Evolutionary conservation across 2,888 invertebrate genomes (phyloP), one percentile per base, ranked within the genome.

Genomic region (Glyphotaelius pellucidus): DNA sequence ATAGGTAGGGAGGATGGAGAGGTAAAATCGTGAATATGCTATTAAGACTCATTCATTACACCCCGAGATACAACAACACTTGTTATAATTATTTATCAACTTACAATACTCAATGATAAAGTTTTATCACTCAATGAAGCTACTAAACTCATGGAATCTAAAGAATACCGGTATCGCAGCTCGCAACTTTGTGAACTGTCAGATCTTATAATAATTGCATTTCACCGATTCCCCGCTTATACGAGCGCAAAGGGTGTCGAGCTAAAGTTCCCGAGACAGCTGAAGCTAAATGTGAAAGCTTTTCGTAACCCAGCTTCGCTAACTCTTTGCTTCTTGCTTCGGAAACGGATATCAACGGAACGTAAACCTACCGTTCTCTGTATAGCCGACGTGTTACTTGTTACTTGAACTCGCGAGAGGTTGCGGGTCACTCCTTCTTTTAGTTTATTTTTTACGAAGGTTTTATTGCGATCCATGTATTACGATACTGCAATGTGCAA

Each of bases 201-300:
- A 90, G 31, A 30, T 90, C 31, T 90, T 85, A n/a, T 67, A 67
- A n/a, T 67, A 67, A 67, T 85, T 85, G 90, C 90, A 90, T 42
- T 67, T 83, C 52, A 35, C 67, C 31, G 30, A 80, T 85, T 80
- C n/a, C 80, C 80, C 79, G 38, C 30, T n/a, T 47, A 47, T 14
- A 86, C 42, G 30, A 31, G 14, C 35, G n/a, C 14, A 19, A 19
- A 38, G 79, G 19, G 25, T 80, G 2, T n/a, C 19, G 35, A 79
- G 38, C 35, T 80, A 89, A 89, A 90, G 81, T 90, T 80, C 90
- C 30, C 42, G 7, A 32, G 90, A 90, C 52, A 81, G 80, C 47
- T 90, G 90, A 79, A 90, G 81, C 52, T 90, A 81, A 90, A 90
- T 90, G 90, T 81, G 81, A 90, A 90, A 90, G 90, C 90, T 90